These are phyloP conservation scores for Aptenodytes patagonicus DNA, from an alignment of 2,113 vertebrate species.

Conservation along the genomic window DNA sequence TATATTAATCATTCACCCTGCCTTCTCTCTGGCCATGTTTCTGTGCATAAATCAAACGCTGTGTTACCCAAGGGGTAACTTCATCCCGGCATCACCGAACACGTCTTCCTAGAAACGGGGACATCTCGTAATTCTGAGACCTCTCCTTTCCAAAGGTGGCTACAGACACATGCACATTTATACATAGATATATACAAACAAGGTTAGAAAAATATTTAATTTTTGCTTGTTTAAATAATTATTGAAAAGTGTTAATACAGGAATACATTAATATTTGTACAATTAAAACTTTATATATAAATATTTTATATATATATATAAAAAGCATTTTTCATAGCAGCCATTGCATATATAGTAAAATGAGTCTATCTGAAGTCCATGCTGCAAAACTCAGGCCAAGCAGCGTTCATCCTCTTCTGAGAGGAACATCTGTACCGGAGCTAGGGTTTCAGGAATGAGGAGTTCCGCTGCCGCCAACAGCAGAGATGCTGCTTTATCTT, in stretches of 20 bases:
- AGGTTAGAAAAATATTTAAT: constrained; percentile 82
- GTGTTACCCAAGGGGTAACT: neutral
- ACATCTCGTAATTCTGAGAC: neutral
- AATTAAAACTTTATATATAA: constrained; percentile 73
- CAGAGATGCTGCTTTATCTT: constrained; percentile 18
- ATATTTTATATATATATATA: constrained; percentile 54
- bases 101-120: neutral
- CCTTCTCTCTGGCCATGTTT: constrained; percentile 7
- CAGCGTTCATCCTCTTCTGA: constrained; percentile 27
- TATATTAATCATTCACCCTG: constrained; percentile 27
- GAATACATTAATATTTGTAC: constrained; percentile 76
- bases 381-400: constrained; percentile 41
- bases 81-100: constrained; percentile 29
- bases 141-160: neutral
- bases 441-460: constrained; percentile 11
- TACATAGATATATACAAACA: constrained; percentile 72
- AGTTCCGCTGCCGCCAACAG: constrained; percentile 18
- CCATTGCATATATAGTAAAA: constrained; percentile 69
- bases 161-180: constrained; percentile 40
- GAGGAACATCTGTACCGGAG: constrained; percentile 38
- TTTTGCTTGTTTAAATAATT: constrained; percentile 80
- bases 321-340: constrained; percentile 75
- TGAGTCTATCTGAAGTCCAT: neutral
- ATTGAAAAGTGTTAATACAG: constrained; percentile 74
- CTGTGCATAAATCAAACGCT: neutral